Base-by-base conservation (phyloP, 2,113 vertebrate species). In the Apistogramma diplotaenia region DNA sequence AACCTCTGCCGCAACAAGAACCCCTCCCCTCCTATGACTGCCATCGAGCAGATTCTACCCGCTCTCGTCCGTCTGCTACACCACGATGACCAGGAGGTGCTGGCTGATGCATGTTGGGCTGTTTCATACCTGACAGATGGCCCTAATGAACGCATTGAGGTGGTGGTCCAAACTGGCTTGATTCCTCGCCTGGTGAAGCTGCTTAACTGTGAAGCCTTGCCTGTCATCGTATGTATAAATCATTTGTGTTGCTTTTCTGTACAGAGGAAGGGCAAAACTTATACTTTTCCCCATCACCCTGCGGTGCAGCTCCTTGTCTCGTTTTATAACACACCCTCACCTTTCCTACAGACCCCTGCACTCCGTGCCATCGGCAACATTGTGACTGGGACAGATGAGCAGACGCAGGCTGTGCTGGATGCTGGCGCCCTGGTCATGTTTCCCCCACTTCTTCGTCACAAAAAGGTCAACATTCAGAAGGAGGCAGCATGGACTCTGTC, bases 1-100 rank as follows among this genome's bases (percentile, higher is more conserved):
- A 99, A 99, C 94, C 95, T 99, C 76, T 99, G 98, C 87, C 98
- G 98, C n/a, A 99, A 99, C 81, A 99, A 99, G 94, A 99, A 98
- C 86, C 98, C 98, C 0, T 96, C 97, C 0, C 98, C 98, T 4
- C 98, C 98, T 0, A 82, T 98, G 29, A 89, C 94, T 2, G 97
- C 98, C 0, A 89, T 99, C 59, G 94, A 96, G 82, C 95, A 99
- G 90, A 95, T 99, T 73, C 90, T 99, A 8, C 98, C 98, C 1
- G 92, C 96, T 1, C 94, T 99, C 0, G 84, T 97, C 65, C 94
- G 96, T 0, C 96, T 99, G 0, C 85, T 99, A 12, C 96, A 98
- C 87, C 94, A 96, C 0, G 89, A 95, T 1, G 98, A 99, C 83
- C 94, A 78, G 2, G 97, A 99, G 88, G 98, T 99, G 54, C 70